Base-by-base conservation (phyloP, 2,797 vertebrate species). In the Liparis tanakae region DNA sequence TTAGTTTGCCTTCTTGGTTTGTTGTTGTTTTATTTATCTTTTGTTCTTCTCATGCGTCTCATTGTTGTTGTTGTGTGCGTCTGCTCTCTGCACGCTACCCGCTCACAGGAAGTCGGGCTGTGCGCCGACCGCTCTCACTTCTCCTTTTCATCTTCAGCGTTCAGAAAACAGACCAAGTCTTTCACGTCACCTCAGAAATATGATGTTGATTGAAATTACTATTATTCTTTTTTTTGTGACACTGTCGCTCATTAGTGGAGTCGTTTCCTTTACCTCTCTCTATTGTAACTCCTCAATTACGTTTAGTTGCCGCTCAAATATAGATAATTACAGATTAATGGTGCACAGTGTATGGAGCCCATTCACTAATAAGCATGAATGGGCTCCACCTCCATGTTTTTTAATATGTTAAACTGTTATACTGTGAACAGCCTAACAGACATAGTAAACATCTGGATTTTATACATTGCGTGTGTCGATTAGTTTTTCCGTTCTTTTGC, bases 91-190 rank as follows among this genome's bases (percentile, higher is more conserved):
- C 22, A 48, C 4, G 57, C 70, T 60, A 58, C 25, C 30, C 70
- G 41, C 18, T 17, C 53, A 59, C 57, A 87, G 79, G 85, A 89
- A 86, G 85, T 74, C 51, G 2, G 61, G 56, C 62, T 13, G 61
- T 66, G 72, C 34, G 0, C 79, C 76, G 81, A 81, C 85, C 82
- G 67, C 41, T 88, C 78, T 87, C 87, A 89, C 89, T 91, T 89
- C 90, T 90, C 72, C 78, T 90, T 90, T 67, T 53, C n/a, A 17
- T 50, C 69, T 74, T 81, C 56, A 48, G 60, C 18, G 36, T 53
- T 69, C 79, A 82, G 55, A 66, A 81, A 70, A 61, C 61, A 62
- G 57, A 56, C 61, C 14, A 67, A 66, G 74, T 83, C 67, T 79
- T 50, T 7, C 1, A n/a, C n/a, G 30, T 36, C n/a, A 3, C 17